Percentiles rank a stretch among this genome's conserved stretches.
Evolutionary conservation across 2,113 vertebrate genomes (phyloP).

Genomic region (Ancistrus triradiatus): DNA sequence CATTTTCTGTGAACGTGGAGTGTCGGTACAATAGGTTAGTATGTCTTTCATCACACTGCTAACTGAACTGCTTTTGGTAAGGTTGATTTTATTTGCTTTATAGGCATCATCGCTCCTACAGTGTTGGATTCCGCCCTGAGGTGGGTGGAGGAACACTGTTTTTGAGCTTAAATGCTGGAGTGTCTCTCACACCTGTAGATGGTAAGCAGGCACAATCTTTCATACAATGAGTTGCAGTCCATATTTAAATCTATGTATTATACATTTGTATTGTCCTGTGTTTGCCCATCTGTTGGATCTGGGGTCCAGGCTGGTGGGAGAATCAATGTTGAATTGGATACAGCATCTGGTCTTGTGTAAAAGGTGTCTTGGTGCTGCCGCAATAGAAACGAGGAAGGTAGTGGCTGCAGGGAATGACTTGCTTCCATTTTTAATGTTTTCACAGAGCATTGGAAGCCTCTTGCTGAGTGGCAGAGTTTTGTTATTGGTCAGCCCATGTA

Average conservation of each 20-base stretch:
- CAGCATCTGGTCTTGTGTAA: neutral
- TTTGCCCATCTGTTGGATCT: too few relatives aligned
- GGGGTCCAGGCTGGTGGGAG: too few relatives aligned
- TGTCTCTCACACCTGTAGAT: constrained; percentile 49
- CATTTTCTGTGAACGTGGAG: constrained; percentile 49
- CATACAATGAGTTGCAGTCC: neutral
- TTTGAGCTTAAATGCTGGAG: constrained; percentile 25
- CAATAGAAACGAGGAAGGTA: neutral
- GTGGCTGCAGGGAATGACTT: too few relatives aligned
- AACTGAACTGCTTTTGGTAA: neutral
- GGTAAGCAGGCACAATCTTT: constrained; percentile 39
- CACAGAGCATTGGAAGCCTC: constrained; percentile 48
- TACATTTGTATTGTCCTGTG: too few relatives aligned
- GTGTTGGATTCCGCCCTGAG: constrained; percentile 48
- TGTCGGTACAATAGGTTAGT: constrained; percentile 58
- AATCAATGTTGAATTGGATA: neutral
- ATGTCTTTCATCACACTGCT: too few relatives aligned
- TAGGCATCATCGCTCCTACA: constrained; percentile 55
- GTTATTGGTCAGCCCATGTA: constrained; percentile 53
- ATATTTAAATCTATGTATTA: too few relatives aligned
- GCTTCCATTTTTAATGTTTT: neutral
- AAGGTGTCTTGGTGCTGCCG: too few relatives aligned
- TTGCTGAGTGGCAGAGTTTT: constrained; percentile 21
- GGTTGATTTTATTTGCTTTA: neutral
- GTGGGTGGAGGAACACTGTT: constrained; percentile 34